Evolutionary conservation across 1,140 invertebrate species (phyloP).

Genomic region (Spodoptera litura): DNA sequence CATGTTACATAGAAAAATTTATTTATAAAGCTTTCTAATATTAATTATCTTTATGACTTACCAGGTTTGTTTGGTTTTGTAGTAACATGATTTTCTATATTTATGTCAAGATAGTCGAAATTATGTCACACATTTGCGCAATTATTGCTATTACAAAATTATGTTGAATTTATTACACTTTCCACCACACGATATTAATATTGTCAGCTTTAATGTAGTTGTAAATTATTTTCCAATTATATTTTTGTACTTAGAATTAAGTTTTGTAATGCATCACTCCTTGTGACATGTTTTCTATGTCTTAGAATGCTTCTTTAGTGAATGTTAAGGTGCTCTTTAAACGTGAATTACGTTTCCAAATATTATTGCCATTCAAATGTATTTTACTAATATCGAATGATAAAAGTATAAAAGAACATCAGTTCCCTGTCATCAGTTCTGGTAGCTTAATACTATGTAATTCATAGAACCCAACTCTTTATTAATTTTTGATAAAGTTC

Average conservation of each 20-base stretch:
- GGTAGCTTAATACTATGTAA: conserved; percentile 4
- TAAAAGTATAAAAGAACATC: neutral
- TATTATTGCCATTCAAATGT: neutral
- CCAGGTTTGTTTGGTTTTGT: too few relatives aligned
- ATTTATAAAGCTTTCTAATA: too few relatives aligned
- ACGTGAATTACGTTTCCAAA: conserved; percentile 23
- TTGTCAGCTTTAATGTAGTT: conserved; percentile 79
- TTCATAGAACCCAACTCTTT: neutral
- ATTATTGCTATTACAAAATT: conserved; percentile 31
- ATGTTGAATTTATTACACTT: conserved; percentile 44
- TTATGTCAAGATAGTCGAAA: neutral
- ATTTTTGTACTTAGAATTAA: conserved; percentile 77
- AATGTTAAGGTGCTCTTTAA: conserved; percentile 42
- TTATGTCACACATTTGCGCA: conserved; percentile 26
- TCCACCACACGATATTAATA: conserved; percentile 70
- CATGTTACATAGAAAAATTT: neutral
- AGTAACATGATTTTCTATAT: too few relatives aligned
- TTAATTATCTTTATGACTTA: too few relatives aligned
- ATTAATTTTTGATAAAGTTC: neutral
- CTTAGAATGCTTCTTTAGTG: conserved; percentile 13
- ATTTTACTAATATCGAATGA: neutral
- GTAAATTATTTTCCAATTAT: conserved; percentile 74
- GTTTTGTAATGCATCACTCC: conserved; percentile 46
- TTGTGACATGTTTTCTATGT: conserved; percentile 34
- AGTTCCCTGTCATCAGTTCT: neutral